Base-by-base conservation (phyloP, 2,113 vertebrate species). In the Perognathus longimembris region DNA sequence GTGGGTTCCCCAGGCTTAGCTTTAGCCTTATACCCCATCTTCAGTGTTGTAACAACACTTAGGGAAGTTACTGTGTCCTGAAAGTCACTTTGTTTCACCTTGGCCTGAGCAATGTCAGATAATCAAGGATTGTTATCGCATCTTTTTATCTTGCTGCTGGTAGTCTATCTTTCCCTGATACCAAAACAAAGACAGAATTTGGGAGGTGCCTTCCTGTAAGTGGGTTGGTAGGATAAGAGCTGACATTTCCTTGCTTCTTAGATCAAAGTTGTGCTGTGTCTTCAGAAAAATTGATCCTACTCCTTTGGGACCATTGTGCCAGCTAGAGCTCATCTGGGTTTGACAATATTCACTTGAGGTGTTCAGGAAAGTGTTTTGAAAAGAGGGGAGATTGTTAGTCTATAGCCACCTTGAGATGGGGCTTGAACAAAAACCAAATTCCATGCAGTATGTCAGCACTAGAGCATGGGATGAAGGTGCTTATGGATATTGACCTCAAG, bases 61-160 rank as follows among this genome's bases (percentile, higher is more conserved):
- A 4, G 34, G 24, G n/a, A 89, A 32, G 32, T 66, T 73, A 64
- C 1, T 89, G 40, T 89, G 9, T 50, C 5, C 32, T 73, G 45
- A 3, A 92, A 75, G 45, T 92, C 32, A 61, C 75, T 57, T 89
- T 75, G n/a, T 80, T 63, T 89, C n/a, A 61, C 10, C 6, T 8
- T 89, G 59, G 66, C 28, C 74, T 61, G 36, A 85, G 73, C 26
- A 83, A 74, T 79, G 66, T 17, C 45, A 92, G 85, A 34, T 92
- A n/a, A 67, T 14, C 15, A 50, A 28, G 32, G 34, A 89, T 66
- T 79, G 66, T 71, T 73, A 38, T n/a, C n/a, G n/a, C n/a, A 36
- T 64, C 71, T 28, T 45, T 79, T 73, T 81, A 67, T 24, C 9
- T 21, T 42, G 42, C 57, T 14, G 10, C 54, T 83, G 66, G 73